A percentile compares a stretch with the other conserved stretches of the same genome.
Evolutionary conservation across 1,140 invertebrate genomes (phyloP).

Genomic region (Drosophila parabipectinata): DNA sequence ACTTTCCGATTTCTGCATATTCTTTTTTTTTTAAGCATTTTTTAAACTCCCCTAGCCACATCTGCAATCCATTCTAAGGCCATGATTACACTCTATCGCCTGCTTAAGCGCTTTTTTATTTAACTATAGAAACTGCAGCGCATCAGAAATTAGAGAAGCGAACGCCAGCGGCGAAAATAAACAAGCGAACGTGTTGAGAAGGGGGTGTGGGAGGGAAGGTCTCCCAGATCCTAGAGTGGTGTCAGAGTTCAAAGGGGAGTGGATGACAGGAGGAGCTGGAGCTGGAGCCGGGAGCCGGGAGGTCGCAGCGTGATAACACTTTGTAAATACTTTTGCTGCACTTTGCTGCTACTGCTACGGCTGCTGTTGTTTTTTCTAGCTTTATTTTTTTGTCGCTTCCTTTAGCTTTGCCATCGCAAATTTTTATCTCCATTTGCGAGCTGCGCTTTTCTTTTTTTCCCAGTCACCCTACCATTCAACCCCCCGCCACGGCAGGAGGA

Average conservation of each 20-base stretch:
- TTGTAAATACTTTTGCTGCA: slow-evolving; percentile 81
- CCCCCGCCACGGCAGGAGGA: slow-evolving; percentile 1
- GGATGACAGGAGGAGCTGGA: neutral
- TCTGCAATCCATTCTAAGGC: slow-evolving; percentile 25
- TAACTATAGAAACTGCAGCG: slow-evolving; percentile 76
- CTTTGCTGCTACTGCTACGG: slow-evolving; percentile 65
- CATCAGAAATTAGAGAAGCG: slow-evolving; percentile 77
- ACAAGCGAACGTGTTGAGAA: slow-evolving; percentile 65
- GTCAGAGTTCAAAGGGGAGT: slow-evolving; percentile 34
- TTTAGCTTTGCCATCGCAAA: slow-evolving; percentile 75
- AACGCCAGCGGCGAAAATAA: slow-evolving; percentile 75
- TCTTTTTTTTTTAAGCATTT: neutral
- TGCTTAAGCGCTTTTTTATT: slow-evolving; percentile 66
- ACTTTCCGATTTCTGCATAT: slow-evolving; percentile 1
- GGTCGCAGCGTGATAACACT: slow-evolving; percentile 76
- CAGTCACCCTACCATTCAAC: slow-evolving; percentile 3
- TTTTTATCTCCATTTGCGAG: slow-evolving; percentile 78
- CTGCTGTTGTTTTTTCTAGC: slow-evolving; percentile 39
- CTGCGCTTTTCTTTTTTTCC: slow-evolving; percentile 53
- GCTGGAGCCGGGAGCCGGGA: neutral
- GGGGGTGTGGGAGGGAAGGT: neutral
- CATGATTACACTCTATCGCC: slow-evolving; percentile 65
- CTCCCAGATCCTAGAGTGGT: neutral
- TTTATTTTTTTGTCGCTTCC: slow-evolving; percentile 72
- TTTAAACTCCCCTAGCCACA: slow-evolving; percentile 1